Evolutionary conservation across 2,797 vertebrate genomes (phyloP).

Genomic region (Loriculus beryllinus): DNA sequence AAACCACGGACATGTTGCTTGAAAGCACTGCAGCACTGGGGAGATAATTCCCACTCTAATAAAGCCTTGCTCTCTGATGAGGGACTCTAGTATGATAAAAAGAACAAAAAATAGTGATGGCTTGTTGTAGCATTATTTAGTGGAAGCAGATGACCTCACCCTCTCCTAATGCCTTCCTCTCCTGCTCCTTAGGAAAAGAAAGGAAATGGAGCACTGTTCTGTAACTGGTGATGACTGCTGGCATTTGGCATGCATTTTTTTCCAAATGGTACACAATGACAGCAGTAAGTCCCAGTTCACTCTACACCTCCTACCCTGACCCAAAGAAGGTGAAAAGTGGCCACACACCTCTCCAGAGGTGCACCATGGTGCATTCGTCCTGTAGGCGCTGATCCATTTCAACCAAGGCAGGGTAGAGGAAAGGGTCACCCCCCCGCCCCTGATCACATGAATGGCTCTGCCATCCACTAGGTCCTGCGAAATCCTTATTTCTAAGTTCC

Average conservation of each 20-base stretch:
- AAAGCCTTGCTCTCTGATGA: not conserved
- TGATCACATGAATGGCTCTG: not conserved
- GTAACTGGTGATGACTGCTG: not conserved
- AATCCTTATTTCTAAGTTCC: not conserved
- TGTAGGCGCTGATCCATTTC: not conserved
- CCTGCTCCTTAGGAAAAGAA: not conserved
- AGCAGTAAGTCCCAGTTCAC: not conserved
- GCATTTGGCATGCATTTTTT: not conserved
- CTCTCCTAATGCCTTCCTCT: not conserved
- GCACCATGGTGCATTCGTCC: fast-evolving
- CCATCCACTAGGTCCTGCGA: not conserved
- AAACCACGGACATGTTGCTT: not conserved
- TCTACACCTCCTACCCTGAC: not conserved
- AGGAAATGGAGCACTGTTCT: not conserved
- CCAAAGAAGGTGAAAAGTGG: not conserved
- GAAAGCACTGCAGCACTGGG: not conserved
- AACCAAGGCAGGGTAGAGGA: not conserved
- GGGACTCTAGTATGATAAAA: not conserved
- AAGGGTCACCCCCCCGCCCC: not conserved
- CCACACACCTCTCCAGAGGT: not conserved
- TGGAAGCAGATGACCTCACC: not conserved
- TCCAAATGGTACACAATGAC: not conserved
- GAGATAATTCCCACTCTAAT: not conserved
- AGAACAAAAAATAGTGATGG: not conserved
- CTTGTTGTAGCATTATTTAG: not conserved